Conservation (phyloP, 2,797 vertebrate species). For the Peromyscus aztecus region DNA sequence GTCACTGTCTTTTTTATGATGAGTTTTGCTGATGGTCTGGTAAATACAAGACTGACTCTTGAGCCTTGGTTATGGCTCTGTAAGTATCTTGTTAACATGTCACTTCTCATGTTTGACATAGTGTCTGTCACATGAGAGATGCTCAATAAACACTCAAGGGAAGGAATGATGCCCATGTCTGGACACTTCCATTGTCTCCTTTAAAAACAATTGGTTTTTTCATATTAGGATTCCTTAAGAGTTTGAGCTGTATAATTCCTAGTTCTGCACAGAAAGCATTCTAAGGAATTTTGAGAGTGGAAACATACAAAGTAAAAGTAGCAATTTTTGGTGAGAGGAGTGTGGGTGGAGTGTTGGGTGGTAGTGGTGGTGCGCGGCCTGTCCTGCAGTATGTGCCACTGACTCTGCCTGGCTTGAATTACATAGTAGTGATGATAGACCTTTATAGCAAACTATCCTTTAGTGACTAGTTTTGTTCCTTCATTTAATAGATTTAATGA, state of each 20-base stretch:
- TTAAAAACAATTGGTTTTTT: neutral
- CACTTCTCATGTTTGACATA: neutral
- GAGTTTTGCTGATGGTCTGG: neutral
- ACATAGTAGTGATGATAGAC: neutral
- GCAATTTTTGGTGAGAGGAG: neutral
- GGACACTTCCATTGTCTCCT: neutral
- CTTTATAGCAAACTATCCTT: neutral
- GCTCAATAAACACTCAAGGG: neutral
- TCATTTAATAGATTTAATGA: constrained; percentile 13
- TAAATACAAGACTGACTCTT: neutral
- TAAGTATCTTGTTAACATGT: neutral
- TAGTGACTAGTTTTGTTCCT: neutral
- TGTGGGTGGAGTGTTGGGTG: too few species aligned
- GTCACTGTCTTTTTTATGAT: neutral
- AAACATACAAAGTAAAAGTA: neutral
- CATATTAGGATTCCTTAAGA: constrained; percentile 21
- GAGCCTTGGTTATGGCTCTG: neutral
- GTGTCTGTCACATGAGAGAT: neutral
- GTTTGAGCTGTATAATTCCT: neutral
- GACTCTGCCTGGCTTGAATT: neutral
- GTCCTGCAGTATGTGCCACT: neutral
- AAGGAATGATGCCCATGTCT: neutral
- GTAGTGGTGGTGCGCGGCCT: neutral
- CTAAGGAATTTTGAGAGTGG: neutral
- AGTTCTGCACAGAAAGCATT: neutral